Percentiles rank a stretch among this genome's conserved stretches.
Evolutionary conservation across 2,797 vertebrate genomes (phyloP).

Genomic region (Argya squamiceps): DNA sequence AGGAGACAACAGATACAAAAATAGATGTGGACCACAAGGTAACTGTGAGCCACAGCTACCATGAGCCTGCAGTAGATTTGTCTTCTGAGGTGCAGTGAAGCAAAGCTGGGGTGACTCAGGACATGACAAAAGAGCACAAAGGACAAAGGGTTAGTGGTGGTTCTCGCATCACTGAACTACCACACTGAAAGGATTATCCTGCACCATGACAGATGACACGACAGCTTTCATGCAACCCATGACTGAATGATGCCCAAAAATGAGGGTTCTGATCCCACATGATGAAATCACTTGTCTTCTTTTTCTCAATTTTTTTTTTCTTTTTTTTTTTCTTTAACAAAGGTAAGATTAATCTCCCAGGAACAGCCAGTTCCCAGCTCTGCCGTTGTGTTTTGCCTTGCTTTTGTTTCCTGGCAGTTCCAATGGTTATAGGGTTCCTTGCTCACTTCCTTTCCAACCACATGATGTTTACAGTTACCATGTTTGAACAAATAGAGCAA

Average conservation of each 20-base stretch:
- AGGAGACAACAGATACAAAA: conserved; percentile 39
- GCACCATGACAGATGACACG: not conserved
- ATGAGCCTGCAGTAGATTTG: not conserved
- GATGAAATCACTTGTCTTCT: not conserved
- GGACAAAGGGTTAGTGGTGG: not conserved
- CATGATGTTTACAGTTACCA: not conserved
- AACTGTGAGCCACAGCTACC: not conserved
- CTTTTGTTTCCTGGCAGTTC: not conserved
- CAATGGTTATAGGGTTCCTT: not conserved
- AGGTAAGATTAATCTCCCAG: not conserved
- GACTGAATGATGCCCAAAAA: not conserved
- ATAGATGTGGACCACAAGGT: not conserved
- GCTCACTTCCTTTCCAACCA: not conserved
- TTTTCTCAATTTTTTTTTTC: too few relatives aligned
- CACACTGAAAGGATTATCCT: not conserved
- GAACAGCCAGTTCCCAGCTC: not conserved
- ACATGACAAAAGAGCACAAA: not conserved
- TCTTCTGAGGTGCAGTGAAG: not conserved
- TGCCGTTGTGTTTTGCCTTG: not conserved
- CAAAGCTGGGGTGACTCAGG: not conserved
- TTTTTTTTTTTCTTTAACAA: not conserved
- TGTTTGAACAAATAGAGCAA: not conserved
- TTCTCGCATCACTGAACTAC: not conserved
- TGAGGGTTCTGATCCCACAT: not conserved
- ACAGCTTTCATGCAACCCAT: not conserved